Base-by-base conservation (phyloP, 92 coral and sea anemone genomes). In the Anthopleura xanthogrammica region DNA sequence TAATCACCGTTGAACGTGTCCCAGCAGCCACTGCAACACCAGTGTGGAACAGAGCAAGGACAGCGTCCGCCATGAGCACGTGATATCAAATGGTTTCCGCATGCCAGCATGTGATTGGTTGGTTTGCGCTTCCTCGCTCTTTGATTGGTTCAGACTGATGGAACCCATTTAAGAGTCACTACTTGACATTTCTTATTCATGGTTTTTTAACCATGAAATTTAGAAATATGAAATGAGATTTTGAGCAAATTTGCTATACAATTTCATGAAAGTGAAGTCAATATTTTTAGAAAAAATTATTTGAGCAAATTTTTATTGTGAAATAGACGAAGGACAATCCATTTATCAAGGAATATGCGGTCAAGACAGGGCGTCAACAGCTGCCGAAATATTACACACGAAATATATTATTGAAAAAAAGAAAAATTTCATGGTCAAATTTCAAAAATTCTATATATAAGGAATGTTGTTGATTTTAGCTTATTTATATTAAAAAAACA, bases 11-110 rank as follows among this genome's bases (percentile, higher is more conserved):
- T 11, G 90, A 92, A 77, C 88, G 98, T 55, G 73, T 90, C 29
- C 86, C 94, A 57, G 60, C 92, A 81, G 72, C 86, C 24, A 68
- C 90, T 16, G 92, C 90, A 9, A 83, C 87, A 12, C 98, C 98
- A 2, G 90, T 92, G 23, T 95, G 98, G 98, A 88, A 83, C 77
- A 91, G 90, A 83, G 94, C 87, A 52, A 85, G 93, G 40, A 82
- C 85, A 4, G 57, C 81, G 46, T 86, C 92, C 11, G 76, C 85
- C 41, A 82, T 60, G 7, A 86, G 85, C 57, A 66, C 92, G 55
- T 87, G 90, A 87, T 36, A 46, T n/a, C 46, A 14, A 17, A 36
- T 62, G 58, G 58, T 3, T 54, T 54, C 16, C 58, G 58, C 14
- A 54, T 54, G 2, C 58, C 16, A 54, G 58, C 14, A 54, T 50